These are phyloP conservation scores for Helleia helle DNA, from an alignment of 2,888 invertebrate species.

Conservation along the genomic window DNA sequence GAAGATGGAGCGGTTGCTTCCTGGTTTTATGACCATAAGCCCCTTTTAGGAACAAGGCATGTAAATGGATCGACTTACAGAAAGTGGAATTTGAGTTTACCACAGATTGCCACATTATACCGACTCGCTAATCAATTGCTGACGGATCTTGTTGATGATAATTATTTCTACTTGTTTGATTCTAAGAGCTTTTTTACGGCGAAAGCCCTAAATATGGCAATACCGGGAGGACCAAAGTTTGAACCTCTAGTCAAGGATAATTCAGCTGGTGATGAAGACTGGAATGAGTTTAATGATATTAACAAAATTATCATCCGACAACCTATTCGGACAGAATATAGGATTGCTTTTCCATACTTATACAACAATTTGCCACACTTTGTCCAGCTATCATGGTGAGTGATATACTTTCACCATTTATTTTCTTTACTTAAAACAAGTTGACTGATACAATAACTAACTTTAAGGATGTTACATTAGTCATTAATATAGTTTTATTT, in stretches of 20 bases:
- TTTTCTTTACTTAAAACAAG: too few relatives aligned
- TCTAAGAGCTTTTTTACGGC: slow-evolving; percentile 99
- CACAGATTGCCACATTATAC: slow-evolving; percentile 98
- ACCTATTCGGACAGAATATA: slow-evolving; percentile 98
- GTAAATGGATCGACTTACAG: slow-evolving; percentile 98
- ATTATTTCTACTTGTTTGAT: slow-evolving; percentile 99
- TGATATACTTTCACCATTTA: slow-evolving; percentile 12
- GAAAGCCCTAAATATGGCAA: slow-evolving; percentile 99
- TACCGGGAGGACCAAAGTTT: slow-evolving; percentile 99
- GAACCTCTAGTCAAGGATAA: slow-evolving; percentile 99
- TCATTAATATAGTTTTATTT: too few relatives aligned
- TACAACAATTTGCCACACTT: slow-evolving; percentile 99
- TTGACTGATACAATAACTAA: too few relatives aligned
- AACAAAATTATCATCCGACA: slow-evolving; percentile 99
- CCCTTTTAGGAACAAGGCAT: slow-evolving; percentile 91
- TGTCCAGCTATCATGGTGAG: slow-evolving; percentile 98
- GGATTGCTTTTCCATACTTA: slow-evolving; percentile 99
- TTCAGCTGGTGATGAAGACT: slow-evolving; percentile 98
- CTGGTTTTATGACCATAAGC: slow-evolving; percentile 99
- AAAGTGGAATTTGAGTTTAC: slow-evolving; percentile 95
- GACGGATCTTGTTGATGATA: slow-evolving; percentile 97
- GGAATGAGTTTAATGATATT: slow-evolving; percentile 99
- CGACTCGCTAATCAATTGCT: slow-evolving; percentile 97
- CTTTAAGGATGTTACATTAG: too few relatives aligned
- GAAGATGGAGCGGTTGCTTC: slow-evolving; percentile 93